Evolutionary conservation across 2,113 vertebrate species (phyloP).

Genomic region (Dicerorhinus sumatrensis): DNA sequence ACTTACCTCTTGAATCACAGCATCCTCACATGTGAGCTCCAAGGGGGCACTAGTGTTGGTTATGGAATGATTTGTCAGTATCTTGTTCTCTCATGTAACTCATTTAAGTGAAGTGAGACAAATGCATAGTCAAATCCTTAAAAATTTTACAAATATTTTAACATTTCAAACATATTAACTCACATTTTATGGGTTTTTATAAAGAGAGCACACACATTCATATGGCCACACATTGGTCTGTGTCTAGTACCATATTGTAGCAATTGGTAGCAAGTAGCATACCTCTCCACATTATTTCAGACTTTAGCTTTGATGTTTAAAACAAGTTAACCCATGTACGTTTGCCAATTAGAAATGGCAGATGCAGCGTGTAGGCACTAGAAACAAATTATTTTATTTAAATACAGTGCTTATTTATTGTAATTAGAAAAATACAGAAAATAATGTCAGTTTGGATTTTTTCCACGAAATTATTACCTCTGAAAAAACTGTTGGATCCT

Average conservation of each 20-base stretch:
- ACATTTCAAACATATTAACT: not conserved
- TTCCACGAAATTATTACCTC: not conserved
- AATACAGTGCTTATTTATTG: not conserved
- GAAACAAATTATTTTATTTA: not conserved
- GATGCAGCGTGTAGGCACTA: not conserved
- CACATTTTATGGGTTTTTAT: not conserved
- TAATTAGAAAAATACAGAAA: not conserved
- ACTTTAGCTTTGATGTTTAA: not conserved
- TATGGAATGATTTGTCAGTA: not conserved
- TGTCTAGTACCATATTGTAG: not conserved
- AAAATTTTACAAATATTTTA: not conserved
- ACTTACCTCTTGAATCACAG: not conserved
- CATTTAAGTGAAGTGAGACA: not conserved
- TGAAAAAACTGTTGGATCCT: not conserved
- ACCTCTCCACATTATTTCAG: not conserved
- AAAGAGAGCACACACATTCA: not conserved
- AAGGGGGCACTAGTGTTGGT: not conserved
- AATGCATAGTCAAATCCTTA: not conserved
- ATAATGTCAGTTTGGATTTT: not conserved
- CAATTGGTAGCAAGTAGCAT: not conserved
- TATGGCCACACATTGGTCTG: not conserved
- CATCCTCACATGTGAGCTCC: not conserved
- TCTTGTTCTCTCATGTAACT: not conserved
- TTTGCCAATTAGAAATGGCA: not conserved
- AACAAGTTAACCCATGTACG: not conserved